Evolutionary conservation across 1,140 invertebrate genomes (phyloP).

Genomic region (Xylocopa sonorina): DNA sequence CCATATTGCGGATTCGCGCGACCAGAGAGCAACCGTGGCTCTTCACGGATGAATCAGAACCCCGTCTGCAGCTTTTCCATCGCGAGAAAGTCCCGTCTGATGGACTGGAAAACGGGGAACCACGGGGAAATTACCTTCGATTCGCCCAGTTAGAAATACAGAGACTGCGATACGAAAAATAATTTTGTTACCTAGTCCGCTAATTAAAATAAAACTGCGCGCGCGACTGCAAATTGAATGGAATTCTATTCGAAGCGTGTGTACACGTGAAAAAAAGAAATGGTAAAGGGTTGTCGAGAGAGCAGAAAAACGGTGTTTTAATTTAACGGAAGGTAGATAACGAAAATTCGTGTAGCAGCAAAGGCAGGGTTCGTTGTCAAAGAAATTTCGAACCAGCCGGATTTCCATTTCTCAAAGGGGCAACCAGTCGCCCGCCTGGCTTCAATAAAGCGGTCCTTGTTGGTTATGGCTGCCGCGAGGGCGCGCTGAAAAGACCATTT

Average conservation of each 20-base stretch:
- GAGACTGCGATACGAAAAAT: no score
- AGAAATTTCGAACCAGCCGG: constrained; percentile 20
- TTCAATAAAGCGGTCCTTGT: constrained; percentile 19
- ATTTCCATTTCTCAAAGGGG: constrained; percentile 26
- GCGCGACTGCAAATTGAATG: no score
- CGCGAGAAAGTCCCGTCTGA: no score
- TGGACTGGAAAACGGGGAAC: no score
- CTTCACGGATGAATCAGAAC: no score
- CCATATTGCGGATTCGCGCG: constrained; percentile 33
- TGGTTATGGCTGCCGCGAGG: constrained; percentile 10
- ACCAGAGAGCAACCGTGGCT: constrained; percentile 4
- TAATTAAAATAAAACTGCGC: no score
- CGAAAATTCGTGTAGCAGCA: neutral
- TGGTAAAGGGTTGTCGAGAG: no score
- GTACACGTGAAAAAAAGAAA: neutral
- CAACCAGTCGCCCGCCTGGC: neutral
- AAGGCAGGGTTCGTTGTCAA: constrained; percentile 1
- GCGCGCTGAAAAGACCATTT: neutral
- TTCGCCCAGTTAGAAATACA: no score
- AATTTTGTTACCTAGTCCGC: no score
- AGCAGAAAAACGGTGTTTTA: neutral
- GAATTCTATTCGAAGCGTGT: no score
- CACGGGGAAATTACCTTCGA: no score
- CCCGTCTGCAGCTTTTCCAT: no score
- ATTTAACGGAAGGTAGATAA: constrained; percentile 14